These are phyloP conservation scores for Linnaemya tessellans DNA, from an alignment of 2,888 invertebrate genomes.

Conservation along the genomic window DNA sequence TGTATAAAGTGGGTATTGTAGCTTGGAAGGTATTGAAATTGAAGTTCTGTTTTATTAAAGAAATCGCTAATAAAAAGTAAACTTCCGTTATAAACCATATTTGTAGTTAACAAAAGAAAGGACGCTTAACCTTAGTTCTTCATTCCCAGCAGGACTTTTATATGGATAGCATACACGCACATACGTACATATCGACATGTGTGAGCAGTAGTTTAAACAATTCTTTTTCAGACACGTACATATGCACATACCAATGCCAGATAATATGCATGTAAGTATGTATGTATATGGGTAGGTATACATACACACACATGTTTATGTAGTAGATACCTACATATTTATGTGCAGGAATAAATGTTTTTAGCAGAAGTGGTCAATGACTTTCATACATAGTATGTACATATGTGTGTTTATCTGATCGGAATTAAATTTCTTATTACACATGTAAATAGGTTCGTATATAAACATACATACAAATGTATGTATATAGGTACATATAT, in stretches of 20 bases:
- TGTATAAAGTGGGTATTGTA: too few species aligned
- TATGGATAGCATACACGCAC: background rate
- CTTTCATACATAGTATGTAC: background rate
- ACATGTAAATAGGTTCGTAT: background rate
- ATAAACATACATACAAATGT: background rate
- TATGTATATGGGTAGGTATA: too few species aligned
- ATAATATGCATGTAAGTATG: background rate
- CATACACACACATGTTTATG: too few species aligned
- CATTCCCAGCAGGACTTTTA: background rate
- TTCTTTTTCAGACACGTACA: background rate
- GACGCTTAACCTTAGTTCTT: background rate
- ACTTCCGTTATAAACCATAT: background rate
- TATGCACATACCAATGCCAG: background rate
- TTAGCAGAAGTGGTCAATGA: slow-evolving; percentile 55
- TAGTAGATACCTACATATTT: too few species aligned
- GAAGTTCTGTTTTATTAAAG: too few species aligned
- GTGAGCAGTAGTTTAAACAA: background rate
- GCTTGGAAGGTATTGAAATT: too few species aligned
- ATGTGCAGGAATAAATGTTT: slow-evolving; percentile 31
- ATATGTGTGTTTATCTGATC: too few species aligned
- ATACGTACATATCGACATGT: background rate
- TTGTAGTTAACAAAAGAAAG: background rate
- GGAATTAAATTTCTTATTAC: too few species aligned
- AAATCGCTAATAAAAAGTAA: too few species aligned
- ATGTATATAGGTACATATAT: background rate